Conservation (phyloP, 2,113 vertebrate species). For the Puffinus mauretanicus region DNA sequence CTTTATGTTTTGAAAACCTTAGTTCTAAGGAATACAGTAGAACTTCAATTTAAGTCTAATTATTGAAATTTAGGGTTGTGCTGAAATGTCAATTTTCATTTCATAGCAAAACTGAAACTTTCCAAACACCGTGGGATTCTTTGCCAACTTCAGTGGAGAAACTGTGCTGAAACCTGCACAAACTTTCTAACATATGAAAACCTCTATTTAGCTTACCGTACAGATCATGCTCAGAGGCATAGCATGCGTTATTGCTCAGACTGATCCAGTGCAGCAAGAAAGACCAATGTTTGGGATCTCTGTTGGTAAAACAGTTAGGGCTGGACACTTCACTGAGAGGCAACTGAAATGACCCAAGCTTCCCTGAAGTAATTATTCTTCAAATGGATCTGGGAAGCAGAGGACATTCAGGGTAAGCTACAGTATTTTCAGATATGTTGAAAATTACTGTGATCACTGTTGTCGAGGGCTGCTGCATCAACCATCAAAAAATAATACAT, state of each 20-base stretch:
- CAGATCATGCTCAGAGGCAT: background rate
- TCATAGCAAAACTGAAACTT: background rate
- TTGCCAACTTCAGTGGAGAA: background rate
- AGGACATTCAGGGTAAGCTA: background rate
- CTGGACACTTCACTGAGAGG: background rate
- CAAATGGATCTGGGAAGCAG: background rate
- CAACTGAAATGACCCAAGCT: background rate
- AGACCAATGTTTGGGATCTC: background rate
- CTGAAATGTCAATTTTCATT: slow-evolving; percentile 31
- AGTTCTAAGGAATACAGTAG: slow-evolving; percentile 17
- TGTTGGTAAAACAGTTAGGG: background rate
- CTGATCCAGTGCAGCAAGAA: background rate
- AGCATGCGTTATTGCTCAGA: background rate
- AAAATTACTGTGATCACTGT: background rate
- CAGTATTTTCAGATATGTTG: background rate
- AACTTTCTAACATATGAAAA: background rate
- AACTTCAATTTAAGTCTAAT: slow-evolving; percentile 15
- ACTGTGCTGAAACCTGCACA: slow-evolving; percentile 36
- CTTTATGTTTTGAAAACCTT: slow-evolving; percentile 32
- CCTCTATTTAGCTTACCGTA: background rate
- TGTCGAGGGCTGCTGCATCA: background rate
- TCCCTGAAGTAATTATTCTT: background rate
- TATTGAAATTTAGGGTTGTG: slow-evolving; percentile 35
- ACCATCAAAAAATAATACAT: background rate
- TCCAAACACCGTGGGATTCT: background rate